Base-by-base conservation (phyloP, 2,888 invertebrate species). In the Brachynemurus nebulosus region DNA sequence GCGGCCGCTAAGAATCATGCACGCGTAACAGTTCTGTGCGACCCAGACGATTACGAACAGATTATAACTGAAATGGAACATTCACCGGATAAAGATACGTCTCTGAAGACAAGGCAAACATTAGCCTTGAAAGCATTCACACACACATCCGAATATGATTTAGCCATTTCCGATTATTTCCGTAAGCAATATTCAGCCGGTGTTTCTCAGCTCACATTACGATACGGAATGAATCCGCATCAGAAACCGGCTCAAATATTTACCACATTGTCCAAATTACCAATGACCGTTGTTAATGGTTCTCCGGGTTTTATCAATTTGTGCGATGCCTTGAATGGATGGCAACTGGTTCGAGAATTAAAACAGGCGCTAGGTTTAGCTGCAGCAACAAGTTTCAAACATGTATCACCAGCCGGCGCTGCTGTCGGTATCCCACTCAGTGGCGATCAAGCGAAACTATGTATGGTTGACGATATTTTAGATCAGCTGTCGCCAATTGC, bases 191-290 rank as follows among this genome's bases (percentile, higher is more conserved):
- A 86, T 63, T 83, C 86, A 1, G 63, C 71, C 3, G 80, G 80
- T 2, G 68, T 73, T 2, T 79, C 90, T 0, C 92, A 92, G 59
- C 59, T 95, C 40, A 80, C 85, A 1, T 68, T 96, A 37, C 76
- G 95, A 56, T 97, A 98, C 65, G 97, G 82, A 44, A 95, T 95
- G 90, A 97, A 97, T 66, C 97, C 97, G 0, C 97, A 97, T 61
- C 97, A 97, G 61, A 91, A 90, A 60, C 93, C 93, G 1, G 95
- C 95, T 0, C 93, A 93, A 59, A 68, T 96, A 5, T 95, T 78
- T 62, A 91, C 91, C 0, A 83, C 78, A 1, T 63, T 79, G 17
- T 72, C 81, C 42, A 70, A 80, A 42, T 68, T 97, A 43, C 97
- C 97, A 0, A 63, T 97, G 5, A 82, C 71, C 50, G 91, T 95